A percentile compares a stretch with the other conserved stretches of the same genome.
These are phyloP conservation scores for Ellobius talpinus DNA, from an alignment of 2,113 vertebrate species.

Conservation along the genomic window DNA sequence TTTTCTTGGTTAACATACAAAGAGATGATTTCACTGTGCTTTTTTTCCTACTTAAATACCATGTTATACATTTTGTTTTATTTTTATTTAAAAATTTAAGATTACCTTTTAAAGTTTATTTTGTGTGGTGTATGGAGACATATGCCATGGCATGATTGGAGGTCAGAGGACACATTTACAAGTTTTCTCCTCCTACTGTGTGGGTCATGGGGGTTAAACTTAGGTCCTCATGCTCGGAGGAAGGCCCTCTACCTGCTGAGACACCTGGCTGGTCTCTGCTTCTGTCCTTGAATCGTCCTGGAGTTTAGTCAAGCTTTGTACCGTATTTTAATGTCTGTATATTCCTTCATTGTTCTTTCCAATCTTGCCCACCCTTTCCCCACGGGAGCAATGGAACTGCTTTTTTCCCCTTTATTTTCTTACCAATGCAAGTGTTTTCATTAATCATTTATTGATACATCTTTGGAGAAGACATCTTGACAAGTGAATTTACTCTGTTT, in stretches of 20 bases:
- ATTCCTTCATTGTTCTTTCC: neutral
- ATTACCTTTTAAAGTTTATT: too few relatives aligned
- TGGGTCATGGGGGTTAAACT: neutral
- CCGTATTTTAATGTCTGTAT: neutral
- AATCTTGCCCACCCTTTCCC: neutral
- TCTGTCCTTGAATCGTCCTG: too few relatives aligned
- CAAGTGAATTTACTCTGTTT: constrained; percentile 25
- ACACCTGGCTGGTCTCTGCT: neutral
- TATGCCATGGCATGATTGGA: neutral
- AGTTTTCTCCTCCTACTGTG: neutral
- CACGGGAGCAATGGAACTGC: neutral
- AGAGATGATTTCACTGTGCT: neutral
- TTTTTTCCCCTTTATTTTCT: neutral
- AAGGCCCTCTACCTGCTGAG: neutral
- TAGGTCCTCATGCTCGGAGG: neutral
- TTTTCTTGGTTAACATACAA: neutral
- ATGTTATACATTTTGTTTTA: neutral
- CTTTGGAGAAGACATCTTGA: neutral
- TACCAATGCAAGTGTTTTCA: neutral
- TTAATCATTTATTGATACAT: neutral
- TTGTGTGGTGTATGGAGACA: neutral
- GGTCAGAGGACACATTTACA: neutral
- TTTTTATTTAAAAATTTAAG: neutral
- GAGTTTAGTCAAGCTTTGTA: neutral
- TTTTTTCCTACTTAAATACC: neutral